A percentile compares a stretch with the other conserved stretches of the same genome.
These are phyloP conservation scores for Lasioglossum marginatum DNA, from an alignment of 2,888 invertebrate species.

Conservation along the genomic window DNA sequence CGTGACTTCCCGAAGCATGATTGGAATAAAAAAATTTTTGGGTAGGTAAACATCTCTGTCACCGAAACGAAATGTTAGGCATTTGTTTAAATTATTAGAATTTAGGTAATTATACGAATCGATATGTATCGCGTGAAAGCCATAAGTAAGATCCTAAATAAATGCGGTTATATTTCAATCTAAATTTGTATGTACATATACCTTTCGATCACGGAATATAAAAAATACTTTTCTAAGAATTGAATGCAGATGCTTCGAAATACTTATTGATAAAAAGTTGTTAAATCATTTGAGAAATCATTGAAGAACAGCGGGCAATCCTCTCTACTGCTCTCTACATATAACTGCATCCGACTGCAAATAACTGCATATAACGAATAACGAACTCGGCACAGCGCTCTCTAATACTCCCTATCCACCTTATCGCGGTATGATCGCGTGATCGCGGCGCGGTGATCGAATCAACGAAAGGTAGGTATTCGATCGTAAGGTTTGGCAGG, in stretches of 20 bases:
- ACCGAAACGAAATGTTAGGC: background rate
- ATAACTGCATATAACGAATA: background rate
- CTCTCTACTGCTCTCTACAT: too few relatives aligned
- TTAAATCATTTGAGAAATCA: constrained; percentile 20
- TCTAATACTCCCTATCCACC: too few relatives aligned
- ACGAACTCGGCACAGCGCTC: background rate
- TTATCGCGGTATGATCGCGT: too few relatives aligned
- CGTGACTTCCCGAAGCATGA: constrained; percentile 67
- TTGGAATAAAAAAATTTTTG: constrained; percentile 46
- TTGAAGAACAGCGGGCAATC: background rate
- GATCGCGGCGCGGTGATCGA: constrained; percentile 4
- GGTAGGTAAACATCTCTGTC: background rate
- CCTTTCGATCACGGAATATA: background rate
- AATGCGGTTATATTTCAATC: background rate
- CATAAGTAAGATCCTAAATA: background rate
- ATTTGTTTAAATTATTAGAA: background rate
- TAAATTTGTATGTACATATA: background rate
- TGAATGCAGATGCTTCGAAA: background rate
- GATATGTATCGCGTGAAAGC: background rate
- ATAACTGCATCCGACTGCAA: too few relatives aligned
- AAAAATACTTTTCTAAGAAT: background rate
- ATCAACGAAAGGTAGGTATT: constrained; percentile 45
- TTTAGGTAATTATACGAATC: background rate
- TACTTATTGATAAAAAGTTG: background rate
- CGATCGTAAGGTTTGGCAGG: constrained; percentile 62